Percentiles rank a stretch among this genome's conserved stretches.
phyloP scores from a whole-genome alignment of 2,113 vertebrate species.

The Prochilodus magdalenae region DNA sequence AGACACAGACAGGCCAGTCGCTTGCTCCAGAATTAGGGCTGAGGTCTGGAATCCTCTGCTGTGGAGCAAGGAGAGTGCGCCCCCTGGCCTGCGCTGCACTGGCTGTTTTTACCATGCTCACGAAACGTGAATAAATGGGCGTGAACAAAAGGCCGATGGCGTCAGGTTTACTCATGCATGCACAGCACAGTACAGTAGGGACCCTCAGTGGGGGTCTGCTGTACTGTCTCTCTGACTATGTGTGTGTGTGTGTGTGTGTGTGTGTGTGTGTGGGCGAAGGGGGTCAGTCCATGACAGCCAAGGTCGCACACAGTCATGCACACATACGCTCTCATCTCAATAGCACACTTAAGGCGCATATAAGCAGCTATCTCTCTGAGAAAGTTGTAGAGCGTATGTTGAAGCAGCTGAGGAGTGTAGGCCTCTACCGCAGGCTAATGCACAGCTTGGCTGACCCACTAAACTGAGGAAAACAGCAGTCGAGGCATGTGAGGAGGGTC shows the following conservation, averaged over 20 bases:
- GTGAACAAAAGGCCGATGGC: constrained; percentile 51
- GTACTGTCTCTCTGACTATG: constrained; percentile 29
- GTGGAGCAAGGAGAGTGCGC: constrained; percentile 30
- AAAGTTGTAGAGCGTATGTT: constrained; percentile 20
- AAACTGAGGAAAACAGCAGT: constrained; percentile 14
- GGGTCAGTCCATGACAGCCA: constrained; percentile 21
- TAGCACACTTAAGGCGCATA: constrained; percentile 1
- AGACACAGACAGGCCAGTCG: constrained; percentile 37
- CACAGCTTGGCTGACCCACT: constrained; percentile 1
- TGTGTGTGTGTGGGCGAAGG: not conserved
- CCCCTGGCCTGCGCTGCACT: not conserved
- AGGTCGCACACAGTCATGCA: not conserved
- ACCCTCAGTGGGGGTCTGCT: constrained; percentile 7
- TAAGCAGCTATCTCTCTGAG: not conserved
- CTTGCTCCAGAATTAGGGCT: not conserved
- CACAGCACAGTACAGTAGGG: constrained; percentile 13
- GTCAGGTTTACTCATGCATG: constrained; percentile 44
- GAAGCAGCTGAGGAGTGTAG: not conserved
- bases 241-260: not conserved
- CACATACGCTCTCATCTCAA: not conserved
- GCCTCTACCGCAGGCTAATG: constrained; percentile 21
- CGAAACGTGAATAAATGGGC: constrained; percentile 60
- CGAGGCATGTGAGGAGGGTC: not conserved
- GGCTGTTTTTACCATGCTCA: constrained; percentile 53
- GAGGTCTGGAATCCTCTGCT: constrained; percentile 25